phyloP scores from a whole-genome alignment of 2,888 invertebrate genomes.

The Tholera decimalis region DNA sequence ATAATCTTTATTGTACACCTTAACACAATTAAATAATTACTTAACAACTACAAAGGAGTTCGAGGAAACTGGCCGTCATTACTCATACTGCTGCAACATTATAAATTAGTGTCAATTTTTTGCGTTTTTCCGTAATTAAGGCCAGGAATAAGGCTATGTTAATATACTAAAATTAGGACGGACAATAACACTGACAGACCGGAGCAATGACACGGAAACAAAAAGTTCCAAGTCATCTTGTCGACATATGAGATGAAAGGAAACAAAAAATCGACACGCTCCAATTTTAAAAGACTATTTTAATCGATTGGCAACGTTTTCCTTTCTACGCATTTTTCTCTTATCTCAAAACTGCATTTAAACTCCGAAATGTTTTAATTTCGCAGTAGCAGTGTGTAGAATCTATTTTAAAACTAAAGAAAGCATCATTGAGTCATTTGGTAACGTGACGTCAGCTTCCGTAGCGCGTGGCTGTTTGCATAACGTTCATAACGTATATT shows the following conservation, averaged over 20 bases:
- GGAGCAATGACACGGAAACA: conserved; percentile 30
- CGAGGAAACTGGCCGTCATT: too few species aligned
- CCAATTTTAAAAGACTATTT: conserved; percentile 18
- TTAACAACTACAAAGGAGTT: too few species aligned
- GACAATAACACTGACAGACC: neutral
- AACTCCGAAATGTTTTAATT: conserved; percentile 33
- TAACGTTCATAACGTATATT: conserved; percentile 60
- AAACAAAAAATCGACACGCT: conserved; percentile 13
- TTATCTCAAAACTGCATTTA: conserved; percentile 34
- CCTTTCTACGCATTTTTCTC: conserved; percentile 25
- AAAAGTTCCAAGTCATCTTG: conserved; percentile 6
- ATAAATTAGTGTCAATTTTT: too few species aligned
- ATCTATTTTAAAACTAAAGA: conserved; percentile 47
- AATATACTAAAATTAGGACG: conserved; percentile 20
- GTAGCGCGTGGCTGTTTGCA: conserved; percentile 53
- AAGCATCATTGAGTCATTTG: conserved; percentile 33
- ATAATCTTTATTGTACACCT: too few species aligned
- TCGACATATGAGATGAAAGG: neutral
- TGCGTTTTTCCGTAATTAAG: conserved; percentile 12
- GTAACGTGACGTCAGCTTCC: conserved; percentile 49
- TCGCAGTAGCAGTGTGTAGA: conserved; percentile 24
- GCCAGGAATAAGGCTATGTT: conserved; percentile 8
- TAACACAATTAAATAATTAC: too few species aligned
- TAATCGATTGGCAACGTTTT: conserved; percentile 22
- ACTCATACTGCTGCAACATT: too few species aligned